Base-by-base conservation (phyloP, 2,797 vertebrate species). In the Notoglanidium macrostoma region DNA sequence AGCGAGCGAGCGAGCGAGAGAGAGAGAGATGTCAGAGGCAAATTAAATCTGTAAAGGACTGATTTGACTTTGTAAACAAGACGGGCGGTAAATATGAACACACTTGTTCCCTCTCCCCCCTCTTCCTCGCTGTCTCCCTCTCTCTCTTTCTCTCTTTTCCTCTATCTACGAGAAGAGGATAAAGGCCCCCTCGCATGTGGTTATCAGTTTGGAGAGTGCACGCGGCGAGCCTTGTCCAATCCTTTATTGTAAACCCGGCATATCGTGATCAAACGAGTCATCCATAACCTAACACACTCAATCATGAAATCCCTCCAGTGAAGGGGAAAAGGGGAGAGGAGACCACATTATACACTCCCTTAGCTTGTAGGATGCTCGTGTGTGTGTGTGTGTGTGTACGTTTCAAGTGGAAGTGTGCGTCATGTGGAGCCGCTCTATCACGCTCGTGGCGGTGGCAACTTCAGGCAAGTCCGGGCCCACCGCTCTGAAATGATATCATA, bases 61-160 rank as follows among this genome's bases (percentile, higher is more conserved):
- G 92, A 92, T 95, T 94, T 93, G 91, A 94, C 93, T 94, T 94
- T 92, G 93, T 94, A 94, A 95, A 95, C 93, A 94, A 92, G 91
- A 93, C 90, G 89, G 90, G 46, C 77, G 88, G 89, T 92, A 94
- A 94, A 94, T 91, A 92, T 86, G 89, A 90, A 92, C 93, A 92
- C 86, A 51, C 63, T 61, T 40, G 59, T 83, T 89, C 89, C 72
- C 73, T 77, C 83, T 88, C 82, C 67, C 79, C 78, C 77, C 40
- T 51, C 83, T 49, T 81, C 26, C 63, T 88, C 89, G 61, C 67
- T 73, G 7, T 49, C 49, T 7, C 49, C 10, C 84, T 86, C 70
- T 55, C 81, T 8, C 80, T 51, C 77, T 85, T 84, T 84, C 40
- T 54, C 84, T 57, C 68, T 5, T 78, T 44, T 14, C 8, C 84